These are phyloP conservation scores for Drosophila willistoni DNA, from an alignment of 1,140 invertebrate species.

Conservation along the genomic window DNA sequence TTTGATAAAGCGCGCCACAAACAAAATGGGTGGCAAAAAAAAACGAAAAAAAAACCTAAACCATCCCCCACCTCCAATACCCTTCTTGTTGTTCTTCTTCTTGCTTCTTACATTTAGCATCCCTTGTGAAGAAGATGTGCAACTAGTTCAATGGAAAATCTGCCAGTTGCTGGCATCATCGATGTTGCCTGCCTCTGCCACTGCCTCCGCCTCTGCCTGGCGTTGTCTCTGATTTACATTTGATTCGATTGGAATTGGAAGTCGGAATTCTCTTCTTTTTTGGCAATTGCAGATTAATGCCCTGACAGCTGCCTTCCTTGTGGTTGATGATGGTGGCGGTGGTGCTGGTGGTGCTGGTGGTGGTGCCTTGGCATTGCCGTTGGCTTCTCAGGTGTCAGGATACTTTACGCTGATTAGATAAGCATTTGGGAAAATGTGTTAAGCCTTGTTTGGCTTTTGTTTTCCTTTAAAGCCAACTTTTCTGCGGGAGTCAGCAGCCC, in stretches of 20 bases:
- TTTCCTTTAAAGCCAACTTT: slow-evolving; percentile 39
- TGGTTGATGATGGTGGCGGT: slow-evolving; percentile 6
- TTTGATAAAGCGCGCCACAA: slow-evolving; percentile 77
- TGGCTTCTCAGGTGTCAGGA: slow-evolving; percentile 75
- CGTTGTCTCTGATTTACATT: slow-evolving; percentile 71
- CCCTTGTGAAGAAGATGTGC: slow-evolving; percentile 50
- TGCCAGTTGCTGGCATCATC: slow-evolving; percentile 9
- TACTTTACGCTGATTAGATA: slow-evolving; percentile 81
- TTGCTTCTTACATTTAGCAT: not conserved
- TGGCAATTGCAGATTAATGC: slow-evolving; percentile 81
- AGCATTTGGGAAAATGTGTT: slow-evolving; percentile 80
- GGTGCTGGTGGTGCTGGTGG: no score
- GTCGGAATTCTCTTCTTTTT: slow-evolving; percentile 52
- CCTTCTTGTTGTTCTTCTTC: not conserved
- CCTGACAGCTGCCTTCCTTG: slow-evolving; percentile 69
- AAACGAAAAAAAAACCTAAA: slow-evolving; percentile 32
- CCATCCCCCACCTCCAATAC: not conserved
- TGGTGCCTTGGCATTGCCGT: slow-evolving; percentile 28
- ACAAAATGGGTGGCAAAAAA: slow-evolving; percentile 80
- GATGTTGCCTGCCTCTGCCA: not conserved
- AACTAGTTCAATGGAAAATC: slow-evolving; percentile 70
- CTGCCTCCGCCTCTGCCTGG: slow-evolving; percentile 1
- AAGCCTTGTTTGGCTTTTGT: slow-evolving; percentile 81
- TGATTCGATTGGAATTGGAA: slow-evolving; percentile 69
- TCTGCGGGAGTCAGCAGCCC: slow-evolving; percentile 1